Base-by-base conservation (phyloP, 2,888 invertebrate species). In the Platycnemis pennipes region DNA sequence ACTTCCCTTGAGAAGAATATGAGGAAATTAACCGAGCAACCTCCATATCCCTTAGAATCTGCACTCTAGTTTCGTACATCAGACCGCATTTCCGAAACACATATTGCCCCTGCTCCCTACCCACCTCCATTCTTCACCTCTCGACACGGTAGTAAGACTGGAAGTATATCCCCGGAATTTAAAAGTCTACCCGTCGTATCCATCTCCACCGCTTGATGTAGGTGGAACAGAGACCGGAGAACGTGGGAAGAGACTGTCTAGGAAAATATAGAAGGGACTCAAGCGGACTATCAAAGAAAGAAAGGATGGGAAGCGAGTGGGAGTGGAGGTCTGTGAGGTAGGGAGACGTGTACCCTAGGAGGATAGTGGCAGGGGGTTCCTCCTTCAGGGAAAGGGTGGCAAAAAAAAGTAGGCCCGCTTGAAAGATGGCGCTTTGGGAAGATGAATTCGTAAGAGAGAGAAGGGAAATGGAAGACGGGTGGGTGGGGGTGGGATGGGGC, bases 401-500 rank as follows among this genome's bases (percentile, higher is more conserved):
- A 44, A 44, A 87, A n/a, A n/a, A 63, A 91, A 56, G 63, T 63
- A 56, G 91, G 91, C 91, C 26, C 31, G 44, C 56, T 63, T 91
- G 91, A 91, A 91, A 56, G 91, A 91, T 91, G 91, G 56, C 91
- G 16, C 42, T 91, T 91, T 91, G 53, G 56, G 91, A 63, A 63
- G 91, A 91, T 91, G 91, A 91, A 91, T 91, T 91, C 91, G 56
- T 63, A 63, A 91, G 91, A 63, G 63, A 53, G 88, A 46, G 88
- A 22, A 53, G 37, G 91, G 63, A 91, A 91, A 91, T 91, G 91
- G 91, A 91, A 63, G 56, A 89, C 89, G 91, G 63, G 63, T 0
- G n/a, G 63, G 63, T 2, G 63, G 26, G 63, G 8, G 26, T 26
- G 63, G 26, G 77, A 63, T 19, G 44, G 63, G 26, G 13, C 5